Conservation (phyloP, 2,888 invertebrate genomes). For the Melangyna quadrimaculata region DNA sequence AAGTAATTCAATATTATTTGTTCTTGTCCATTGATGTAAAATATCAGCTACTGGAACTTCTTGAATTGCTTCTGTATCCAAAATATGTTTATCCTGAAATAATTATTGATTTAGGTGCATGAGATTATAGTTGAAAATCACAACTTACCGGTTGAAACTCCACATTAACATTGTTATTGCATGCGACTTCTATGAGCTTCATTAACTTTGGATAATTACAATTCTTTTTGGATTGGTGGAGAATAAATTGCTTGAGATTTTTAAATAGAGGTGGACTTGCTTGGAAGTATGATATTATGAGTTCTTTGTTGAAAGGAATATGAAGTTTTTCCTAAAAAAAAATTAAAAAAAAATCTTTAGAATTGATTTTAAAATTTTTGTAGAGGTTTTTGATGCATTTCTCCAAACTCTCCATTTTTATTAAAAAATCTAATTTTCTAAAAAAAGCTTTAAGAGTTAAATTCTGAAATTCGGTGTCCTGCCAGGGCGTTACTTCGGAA, state of each 20-base stretch:
- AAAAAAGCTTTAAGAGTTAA: no score
- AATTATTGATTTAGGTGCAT: no score
- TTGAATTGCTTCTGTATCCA: slow-evolving; percentile 75
- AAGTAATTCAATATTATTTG: slow-evolving; percentile 77
- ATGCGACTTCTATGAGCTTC: slow-evolving; percentile 77
- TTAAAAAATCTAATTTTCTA: no score
- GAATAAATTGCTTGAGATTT: slow-evolving; percentile 77
- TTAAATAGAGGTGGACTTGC: slow-evolving; percentile 72
- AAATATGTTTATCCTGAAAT: slow-evolving; percentile 73
- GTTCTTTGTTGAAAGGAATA: slow-evolving; percentile 77
- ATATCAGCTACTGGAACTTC: slow-evolving; percentile 78
- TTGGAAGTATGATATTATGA: slow-evolving; percentile 75
- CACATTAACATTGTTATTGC: slow-evolving; percentile 76
- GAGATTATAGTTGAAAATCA: no score
- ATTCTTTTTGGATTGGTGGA: slow-evolving; percentile 78
- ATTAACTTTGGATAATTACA: slow-evolving; percentile 79
- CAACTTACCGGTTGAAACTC: slow-evolving; percentile 77
- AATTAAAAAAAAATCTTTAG: no score
- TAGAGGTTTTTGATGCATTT: no score
- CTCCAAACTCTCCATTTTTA: no score
- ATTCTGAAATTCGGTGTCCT: no score
- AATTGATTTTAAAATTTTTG: no score
- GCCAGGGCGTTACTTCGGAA: neutral
- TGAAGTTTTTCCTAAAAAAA: slow-evolving; percentile 77
- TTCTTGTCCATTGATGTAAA: slow-evolving; percentile 77